Conservation (phyloP, 2,113 vertebrate species). For the Actenoides hombroni region DNA sequence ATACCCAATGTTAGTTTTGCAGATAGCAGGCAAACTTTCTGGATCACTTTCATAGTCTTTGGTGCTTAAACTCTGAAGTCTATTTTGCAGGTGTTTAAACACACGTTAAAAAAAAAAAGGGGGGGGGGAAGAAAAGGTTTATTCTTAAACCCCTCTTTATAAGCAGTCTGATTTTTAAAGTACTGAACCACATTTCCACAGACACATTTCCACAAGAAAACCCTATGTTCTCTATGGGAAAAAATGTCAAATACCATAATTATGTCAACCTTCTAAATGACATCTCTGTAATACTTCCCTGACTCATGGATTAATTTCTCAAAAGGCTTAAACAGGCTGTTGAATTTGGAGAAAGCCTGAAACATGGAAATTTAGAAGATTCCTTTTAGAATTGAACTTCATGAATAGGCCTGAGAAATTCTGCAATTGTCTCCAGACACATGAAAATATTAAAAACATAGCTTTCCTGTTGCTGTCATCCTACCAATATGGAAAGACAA, state of each 20-base stretch:
- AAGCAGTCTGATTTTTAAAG: background rate
- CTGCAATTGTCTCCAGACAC: background rate
- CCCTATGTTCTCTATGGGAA: background rate
- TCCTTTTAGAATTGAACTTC: background rate
- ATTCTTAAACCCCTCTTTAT: background rate
- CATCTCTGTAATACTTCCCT: background rate
- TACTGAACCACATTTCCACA: background rate
- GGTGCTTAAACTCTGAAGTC: background rate
- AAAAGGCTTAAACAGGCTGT: slow-evolving; percentile 12
- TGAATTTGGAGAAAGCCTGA: slow-evolving; percentile 8
- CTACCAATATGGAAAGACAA: background rate
- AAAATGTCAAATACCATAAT: slow-evolving; percentile 43
- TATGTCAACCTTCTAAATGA: slow-evolving; percentile 22
- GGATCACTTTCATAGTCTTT: background rate
- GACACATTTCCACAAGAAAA: background rate
- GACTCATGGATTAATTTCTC: background rate
- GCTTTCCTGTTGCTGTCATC: background rate
- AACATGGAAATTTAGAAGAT: background rate
- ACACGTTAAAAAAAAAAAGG: too few relatives aligned
- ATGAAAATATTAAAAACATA: background rate
- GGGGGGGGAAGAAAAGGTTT: background rate
- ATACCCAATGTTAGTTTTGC: background rate
- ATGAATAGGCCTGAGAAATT: background rate
- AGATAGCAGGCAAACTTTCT: background rate
- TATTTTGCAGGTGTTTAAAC: background rate